Base-by-base conservation (phyloP, 2,888 invertebrate species). In the Frankliniella intonsa region DNA sequence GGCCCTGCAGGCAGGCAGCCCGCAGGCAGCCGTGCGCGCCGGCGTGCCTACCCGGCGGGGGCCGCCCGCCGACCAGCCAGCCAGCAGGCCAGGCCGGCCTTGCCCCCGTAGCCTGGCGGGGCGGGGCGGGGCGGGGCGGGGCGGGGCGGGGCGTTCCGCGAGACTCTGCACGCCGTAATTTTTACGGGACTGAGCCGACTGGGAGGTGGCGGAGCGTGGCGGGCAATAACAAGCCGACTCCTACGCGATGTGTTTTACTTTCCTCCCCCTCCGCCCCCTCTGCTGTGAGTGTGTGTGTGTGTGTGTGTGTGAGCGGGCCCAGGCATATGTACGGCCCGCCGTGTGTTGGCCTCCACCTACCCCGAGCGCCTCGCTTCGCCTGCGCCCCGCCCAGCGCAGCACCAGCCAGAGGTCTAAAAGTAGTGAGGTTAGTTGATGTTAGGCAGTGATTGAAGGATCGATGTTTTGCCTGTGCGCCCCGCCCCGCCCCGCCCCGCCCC, bases 361-460 rank as follows among this genome's bases (percentile, higher is more conserved):
- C 38, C 38, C 38, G 38, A 38, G 38, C 38, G 38, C 38, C 38
- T 38, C 38, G 3, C 14, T 12, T 12, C 14, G 10, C 69, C 69
- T 19, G 22, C 65, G 22, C 69, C 69, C 19, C 69, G 11, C 69
- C 69, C 69, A 38, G 38, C 11, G 25, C 25, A 62, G 62, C 62
- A 55, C 62, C 38, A 38, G 62, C n/a, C 38, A 38, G 62, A 5
- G 69, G 69, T 22, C 69, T 76, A 76, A 76, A 76, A 76, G 69
- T 76, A 76, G 69, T 76, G 69, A 76, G 69, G 69, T 76, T 76
- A 76, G 69, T 76, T 76, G 69, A 76, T 76, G 69, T 76, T 76
- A 25, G 69, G 22, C 69, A 76, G 69, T 76, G 69, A 76, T 76
- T 76, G 69, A 76, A 76, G 69, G 22, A 76, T 76, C 69, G n/a